These are phyloP conservation scores for Phania funesta DNA, from an alignment of 2,888 invertebrate species.

Conservation along the genomic window DNA sequence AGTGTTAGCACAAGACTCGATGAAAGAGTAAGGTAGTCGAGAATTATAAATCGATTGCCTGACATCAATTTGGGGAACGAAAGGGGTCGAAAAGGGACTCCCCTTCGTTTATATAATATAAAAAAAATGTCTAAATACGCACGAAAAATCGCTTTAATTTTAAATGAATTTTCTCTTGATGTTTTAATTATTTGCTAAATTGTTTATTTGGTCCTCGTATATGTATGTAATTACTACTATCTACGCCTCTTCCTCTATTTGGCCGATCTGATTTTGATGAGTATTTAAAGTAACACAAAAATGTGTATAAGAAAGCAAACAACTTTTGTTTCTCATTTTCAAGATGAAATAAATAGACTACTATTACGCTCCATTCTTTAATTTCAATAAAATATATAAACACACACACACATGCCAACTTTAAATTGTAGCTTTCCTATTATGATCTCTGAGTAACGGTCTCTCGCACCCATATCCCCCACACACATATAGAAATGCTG, in stretches of 20 bases:
- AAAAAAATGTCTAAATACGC: too few species aligned
- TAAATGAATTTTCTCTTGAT: too few species aligned
- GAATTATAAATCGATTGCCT: too few species aligned
- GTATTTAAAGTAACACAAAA: not conserved
- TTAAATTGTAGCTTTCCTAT: not conserved
- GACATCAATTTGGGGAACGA: too few species aligned
- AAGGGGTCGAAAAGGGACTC: too few species aligned
- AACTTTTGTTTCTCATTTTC: not conserved
- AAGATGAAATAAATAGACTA: not conserved
- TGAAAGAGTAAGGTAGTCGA: too few species aligned
- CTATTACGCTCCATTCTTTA: not conserved
- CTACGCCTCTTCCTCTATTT: not conserved
- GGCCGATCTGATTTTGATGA: not conserved
- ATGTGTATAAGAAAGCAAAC: not conserved
- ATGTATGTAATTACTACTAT: not conserved
- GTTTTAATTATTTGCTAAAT: too few species aligned
- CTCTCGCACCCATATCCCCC: not conserved
- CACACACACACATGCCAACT: not conserved
- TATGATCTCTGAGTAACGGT: slow-evolving; percentile 20
- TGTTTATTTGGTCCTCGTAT: not conserved
- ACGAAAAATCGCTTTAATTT: too few species aligned
- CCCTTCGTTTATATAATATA: too few species aligned
- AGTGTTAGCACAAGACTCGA: too few species aligned
- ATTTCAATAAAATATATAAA: not conserved
- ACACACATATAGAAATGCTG: not conserved